phyloP scores from a whole-genome alignment of 2,113 vertebrate genomes.

The Carollia perspicillata region DNA sequence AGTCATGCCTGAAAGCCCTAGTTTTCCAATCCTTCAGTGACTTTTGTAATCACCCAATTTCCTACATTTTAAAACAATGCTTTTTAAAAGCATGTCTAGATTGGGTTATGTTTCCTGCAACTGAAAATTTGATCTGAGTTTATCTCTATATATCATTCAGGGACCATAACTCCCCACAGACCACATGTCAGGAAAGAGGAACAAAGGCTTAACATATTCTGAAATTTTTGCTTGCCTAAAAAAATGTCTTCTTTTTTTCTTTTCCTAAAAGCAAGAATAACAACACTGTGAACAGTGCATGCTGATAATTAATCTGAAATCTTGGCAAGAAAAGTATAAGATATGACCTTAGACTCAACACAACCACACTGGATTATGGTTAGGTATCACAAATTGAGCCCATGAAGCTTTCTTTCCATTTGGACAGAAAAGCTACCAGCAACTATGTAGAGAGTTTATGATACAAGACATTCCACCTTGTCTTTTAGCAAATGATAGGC shows the following conservation, averaged over 20 bases:
- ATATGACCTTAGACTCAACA: not conserved
- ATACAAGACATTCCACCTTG: not conserved
- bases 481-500: not conserved
- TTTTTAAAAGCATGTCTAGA: not conserved
- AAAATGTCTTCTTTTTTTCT: not conserved
- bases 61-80: not conserved
- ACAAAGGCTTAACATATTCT: not conserved
- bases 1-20: not conserved
- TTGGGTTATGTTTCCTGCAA: not conserved
- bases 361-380: not conserved
- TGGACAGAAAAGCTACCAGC: not conserved
- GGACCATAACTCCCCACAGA: not conserved
- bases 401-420: not conserved
- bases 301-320: not conserved
- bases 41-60: not conserved
- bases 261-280: not conserved
- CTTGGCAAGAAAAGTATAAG: not conserved
- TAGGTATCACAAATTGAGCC: not conserved
- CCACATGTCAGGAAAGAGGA: not conserved
- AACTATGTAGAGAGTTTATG: not conserved
- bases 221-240: not conserved
- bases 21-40: not conserved
- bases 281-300: not conserved
- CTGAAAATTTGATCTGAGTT: not conserved
- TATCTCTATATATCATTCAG: not conserved